Evolutionary conservation across 2,113 vertebrate species (phyloP).

Genomic region (Diphyllodes magnificus): DNA sequence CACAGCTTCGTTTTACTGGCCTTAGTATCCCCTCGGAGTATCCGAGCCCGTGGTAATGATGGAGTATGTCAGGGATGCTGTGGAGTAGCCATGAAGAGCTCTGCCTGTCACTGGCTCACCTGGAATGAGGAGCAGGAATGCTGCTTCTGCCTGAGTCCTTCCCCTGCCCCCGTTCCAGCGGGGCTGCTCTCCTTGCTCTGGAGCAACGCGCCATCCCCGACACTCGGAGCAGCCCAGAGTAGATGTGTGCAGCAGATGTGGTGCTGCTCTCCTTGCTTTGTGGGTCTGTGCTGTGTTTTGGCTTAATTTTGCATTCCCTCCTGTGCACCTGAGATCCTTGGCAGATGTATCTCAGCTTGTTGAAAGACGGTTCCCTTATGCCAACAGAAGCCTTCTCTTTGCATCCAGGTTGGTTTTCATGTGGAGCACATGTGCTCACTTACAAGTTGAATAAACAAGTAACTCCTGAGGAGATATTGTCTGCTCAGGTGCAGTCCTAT

Average conservation of each 20-base stretch:
- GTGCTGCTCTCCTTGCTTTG: not conserved
- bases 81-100: not conserved
- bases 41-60: not conserved
- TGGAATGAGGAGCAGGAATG: not conserved
- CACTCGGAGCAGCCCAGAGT: not conserved
- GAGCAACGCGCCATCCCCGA: not conserved
- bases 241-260: not conserved
- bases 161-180: rapidly evolving
- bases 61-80: not conserved
- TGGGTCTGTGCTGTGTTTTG: not conserved
- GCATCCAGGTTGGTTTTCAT: not conserved
- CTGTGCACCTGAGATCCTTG: not conserved
- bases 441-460: not conserved
- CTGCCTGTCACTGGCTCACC: not conserved
- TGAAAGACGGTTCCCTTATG: not conserved
- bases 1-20: not conserved
- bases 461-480: not conserved
- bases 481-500: not conserved
- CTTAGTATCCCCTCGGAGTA: not conserved
- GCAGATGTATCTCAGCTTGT: not conserved
- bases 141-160: not conserved
- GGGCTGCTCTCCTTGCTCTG: rapidly evolving
- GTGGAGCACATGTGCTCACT: not conserved
- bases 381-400: not conserved
- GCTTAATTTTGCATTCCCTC: not conserved